Evolutionary conservation across 2,113 vertebrate genomes (phyloP).

Genomic region (Mormyrus lacerda): DNA sequence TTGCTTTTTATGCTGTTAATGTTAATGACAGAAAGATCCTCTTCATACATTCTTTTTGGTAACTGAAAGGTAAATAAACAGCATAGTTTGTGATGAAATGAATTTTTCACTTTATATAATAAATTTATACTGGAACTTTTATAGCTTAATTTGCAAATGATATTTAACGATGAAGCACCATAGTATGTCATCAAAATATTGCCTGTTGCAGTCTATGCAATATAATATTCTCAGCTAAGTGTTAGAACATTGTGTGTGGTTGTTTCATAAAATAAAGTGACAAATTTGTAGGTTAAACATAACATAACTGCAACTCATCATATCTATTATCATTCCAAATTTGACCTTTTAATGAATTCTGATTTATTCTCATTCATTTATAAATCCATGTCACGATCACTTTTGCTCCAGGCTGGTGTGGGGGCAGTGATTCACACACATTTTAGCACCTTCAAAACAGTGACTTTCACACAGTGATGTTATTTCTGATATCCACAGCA

Average conservation of each 20-base stretch:
- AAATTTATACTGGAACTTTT: not conserved
- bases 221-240: not conserved
- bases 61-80: not conserved
- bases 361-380: not conserved
- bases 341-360: not conserved
- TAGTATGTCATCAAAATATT: not conserved
- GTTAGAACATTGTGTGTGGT: not conserved
- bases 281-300: not conserved
- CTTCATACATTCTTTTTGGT: not conserved
- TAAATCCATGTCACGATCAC: not conserved
- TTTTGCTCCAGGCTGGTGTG: not conserved
- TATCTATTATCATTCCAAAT: not conserved
- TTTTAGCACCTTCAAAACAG: not conserved
- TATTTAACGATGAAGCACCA: not conserved
- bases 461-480: not conserved
- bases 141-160: not conserved
- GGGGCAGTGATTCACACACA: not conserved
- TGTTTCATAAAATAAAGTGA: not conserved
- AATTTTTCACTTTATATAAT: not conserved
- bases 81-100: not conserved
- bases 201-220: not conserved
- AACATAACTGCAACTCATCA: not conserved
- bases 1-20: not conserved
- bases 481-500: not conserved
- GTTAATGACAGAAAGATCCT: not conserved